Evolutionary conservation across 2,113 vertebrate species (phyloP).

Genomic region (Grantiella picta): DNA sequence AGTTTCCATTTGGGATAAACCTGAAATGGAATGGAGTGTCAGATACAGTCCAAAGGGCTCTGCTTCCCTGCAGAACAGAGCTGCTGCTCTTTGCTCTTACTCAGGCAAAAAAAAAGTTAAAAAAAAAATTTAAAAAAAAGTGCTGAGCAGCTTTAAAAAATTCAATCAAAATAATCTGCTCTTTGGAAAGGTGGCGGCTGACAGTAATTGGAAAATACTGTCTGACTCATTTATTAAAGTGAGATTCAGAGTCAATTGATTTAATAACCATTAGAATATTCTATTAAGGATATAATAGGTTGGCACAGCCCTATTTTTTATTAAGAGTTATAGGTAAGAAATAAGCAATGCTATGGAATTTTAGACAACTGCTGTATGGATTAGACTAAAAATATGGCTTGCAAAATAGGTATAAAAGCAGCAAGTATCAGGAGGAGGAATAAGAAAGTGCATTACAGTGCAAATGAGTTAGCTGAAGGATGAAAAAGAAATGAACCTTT

Average conservation of each 20-base stretch:
- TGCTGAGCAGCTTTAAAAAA: conserved; percentile 71
- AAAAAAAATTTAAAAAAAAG: neutral
- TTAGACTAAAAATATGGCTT: conserved; percentile 36
- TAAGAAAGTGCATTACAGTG: neutral
- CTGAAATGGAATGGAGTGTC: conserved; percentile 10
- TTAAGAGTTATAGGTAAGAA: conserved; percentile 73
- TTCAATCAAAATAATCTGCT: conserved; percentile 75
- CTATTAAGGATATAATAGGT: conserved; percentile 76
- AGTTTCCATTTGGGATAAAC: conserved; percentile 43
- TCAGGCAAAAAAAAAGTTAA: neutral
- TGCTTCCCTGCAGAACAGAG: conserved; percentile 15
- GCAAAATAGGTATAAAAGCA: conserved; percentile 31
- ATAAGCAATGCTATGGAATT: conserved; percentile 48
- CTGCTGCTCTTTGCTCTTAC: conserved; percentile 25
- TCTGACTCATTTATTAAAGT: conserved; percentile 81
- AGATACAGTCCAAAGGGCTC: conserved; percentile 27
- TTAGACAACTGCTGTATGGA: conserved; percentile 36
- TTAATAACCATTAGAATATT: conserved; percentile 82
- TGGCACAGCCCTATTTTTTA: conserved; percentile 69
- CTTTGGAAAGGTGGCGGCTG: conserved; percentile 75
- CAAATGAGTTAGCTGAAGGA: conserved; percentile 15
- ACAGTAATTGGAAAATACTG: conserved; percentile 80
- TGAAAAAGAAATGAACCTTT: conserved; percentile 33
- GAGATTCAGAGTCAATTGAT: conserved; percentile 79
- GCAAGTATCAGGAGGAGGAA: conserved; percentile 7